These are phyloP conservation scores for Drosophila eugracilis DNA, from an alignment of 1,140 invertebrate genomes.

Conservation along the genomic window DNA sequence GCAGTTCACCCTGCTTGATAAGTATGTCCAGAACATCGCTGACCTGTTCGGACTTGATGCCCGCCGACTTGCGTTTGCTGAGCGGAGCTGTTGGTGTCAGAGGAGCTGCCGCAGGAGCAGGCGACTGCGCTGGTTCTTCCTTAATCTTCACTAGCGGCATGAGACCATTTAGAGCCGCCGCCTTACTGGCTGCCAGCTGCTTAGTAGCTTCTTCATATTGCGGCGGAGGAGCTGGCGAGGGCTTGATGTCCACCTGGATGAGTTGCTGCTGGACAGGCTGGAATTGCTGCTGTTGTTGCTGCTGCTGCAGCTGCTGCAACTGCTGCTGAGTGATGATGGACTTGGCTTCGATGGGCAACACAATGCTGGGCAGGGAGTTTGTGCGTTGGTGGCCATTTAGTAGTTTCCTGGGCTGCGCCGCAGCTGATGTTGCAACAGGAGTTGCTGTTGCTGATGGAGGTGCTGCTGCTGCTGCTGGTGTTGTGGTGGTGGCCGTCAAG, in stretches of 20 bases:
- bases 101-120: conserved; percentile 16
- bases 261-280: conserved; percentile 62
- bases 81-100: conserved; percentile 7
- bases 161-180: conserved; percentile 53
- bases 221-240: conserved; percentile 85
- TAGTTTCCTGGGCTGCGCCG: conserved; percentile 65
- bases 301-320: conserved; percentile 67
- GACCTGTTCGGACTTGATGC: conserved; percentile 93
- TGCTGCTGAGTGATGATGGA: conserved; percentile 74
- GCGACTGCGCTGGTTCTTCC: conserved; percentile 63
- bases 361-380: conserved; percentile 78
- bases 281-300: conserved; percentile 50
- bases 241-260: conserved; percentile 85
- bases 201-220: conserved; percentile 91
- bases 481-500: conserved; percentile 68
- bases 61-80: conserved; percentile 84
- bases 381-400: conserved; percentile 80
- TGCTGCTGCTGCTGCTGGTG: conserved; percentile 47
- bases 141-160: conserved; percentile 76
- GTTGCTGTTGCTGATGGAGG: conserved; percentile 39
- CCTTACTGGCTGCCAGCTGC: conserved; percentile 85
- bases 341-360: conserved; percentile 78
- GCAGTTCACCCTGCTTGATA: conserved; percentile 96
- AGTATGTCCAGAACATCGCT: conserved; percentile 98
- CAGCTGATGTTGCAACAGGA: conserved; percentile 22